These are phyloP conservation scores for Brachyhypopomus gauderio DNA, from an alignment of 2,113 vertebrate genomes.

Conservation along the genomic window DNA sequence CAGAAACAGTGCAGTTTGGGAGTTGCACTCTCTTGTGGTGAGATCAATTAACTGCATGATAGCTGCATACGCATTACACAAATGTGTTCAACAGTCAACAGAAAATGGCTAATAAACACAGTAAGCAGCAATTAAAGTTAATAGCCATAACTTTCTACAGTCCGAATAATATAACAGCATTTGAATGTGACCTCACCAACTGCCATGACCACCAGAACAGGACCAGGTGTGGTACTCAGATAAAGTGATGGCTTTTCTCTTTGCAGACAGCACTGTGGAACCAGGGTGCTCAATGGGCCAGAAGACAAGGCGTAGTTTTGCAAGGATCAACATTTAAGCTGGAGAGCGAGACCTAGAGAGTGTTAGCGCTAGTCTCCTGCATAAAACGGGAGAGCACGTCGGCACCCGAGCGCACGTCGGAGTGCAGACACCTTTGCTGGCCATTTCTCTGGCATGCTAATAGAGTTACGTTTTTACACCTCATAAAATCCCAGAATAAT, in stretches of 20 bases:
- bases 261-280: not conserved
- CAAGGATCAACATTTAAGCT: not conserved
- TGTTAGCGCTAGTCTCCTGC: not conserved
- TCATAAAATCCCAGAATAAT: conserved; percentile 32
- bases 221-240: not conserved
- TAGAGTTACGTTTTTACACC: conserved; percentile 40
- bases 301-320: not conserved
- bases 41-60: not conserved
- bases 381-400: not conserved
- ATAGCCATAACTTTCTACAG: no score
- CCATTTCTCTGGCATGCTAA: conserved; percentile 28
- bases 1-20: not conserved
- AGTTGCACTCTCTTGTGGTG: conserved; percentile 19
- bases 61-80: not conserved
- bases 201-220: not conserved
- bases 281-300: not conserved
- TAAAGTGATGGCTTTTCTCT: not conserved
- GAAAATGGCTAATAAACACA: no score
- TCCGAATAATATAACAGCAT: not conserved
- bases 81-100: no score
- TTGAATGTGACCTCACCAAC: not conserved
- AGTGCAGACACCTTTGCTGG: conserved; percentile 8
- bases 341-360: not conserved
- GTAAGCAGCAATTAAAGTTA: no score
- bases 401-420: no score